A percentile compares a stretch with the other conserved stretches of the same genome.
Conservation (phyloP, 2,113 vertebrate genomes). For the Chascanopsetta lugubris region DNA sequence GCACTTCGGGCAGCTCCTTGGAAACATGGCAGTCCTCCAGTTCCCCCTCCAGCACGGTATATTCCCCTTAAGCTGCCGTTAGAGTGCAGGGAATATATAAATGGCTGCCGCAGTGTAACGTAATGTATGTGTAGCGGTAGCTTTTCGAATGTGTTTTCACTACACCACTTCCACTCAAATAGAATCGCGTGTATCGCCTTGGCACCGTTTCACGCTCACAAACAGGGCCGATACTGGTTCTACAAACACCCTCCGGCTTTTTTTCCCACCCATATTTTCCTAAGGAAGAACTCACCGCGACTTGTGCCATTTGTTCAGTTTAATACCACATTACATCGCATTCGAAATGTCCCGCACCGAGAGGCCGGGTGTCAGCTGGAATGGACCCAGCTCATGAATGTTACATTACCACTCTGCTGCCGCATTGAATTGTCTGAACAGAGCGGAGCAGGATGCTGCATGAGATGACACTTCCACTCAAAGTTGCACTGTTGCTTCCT, state of each 20-base stretch:
- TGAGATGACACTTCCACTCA: not conserved
- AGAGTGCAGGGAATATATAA: conserved; percentile 22
- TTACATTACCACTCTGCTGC: not conserved
- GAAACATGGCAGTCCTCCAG: conserved; percentile 38
- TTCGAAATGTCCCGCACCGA: not conserved
- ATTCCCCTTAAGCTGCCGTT: conserved; percentile 5
- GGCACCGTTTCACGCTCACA: not conserved
- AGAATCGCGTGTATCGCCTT: not conserved
- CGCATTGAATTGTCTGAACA: not conserved
- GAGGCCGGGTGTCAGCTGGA: not conserved
- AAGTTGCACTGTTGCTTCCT: not conserved
- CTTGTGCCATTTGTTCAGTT: conserved; percentile 13
- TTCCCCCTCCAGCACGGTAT: conserved; percentile 16
- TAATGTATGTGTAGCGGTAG: not conserved
- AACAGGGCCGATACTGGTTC: conserved; percentile 22
- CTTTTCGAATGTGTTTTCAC: not conserved
- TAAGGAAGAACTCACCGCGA: conserved; percentile 9
- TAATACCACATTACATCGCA: not conserved
- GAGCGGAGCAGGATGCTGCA: not conserved
- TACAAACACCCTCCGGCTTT: not conserved
- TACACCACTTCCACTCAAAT: not conserved
- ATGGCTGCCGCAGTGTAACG: not conserved
- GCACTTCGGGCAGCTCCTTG: not conserved
- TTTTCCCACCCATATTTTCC: conserved; percentile 29
- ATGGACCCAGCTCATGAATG: conserved; percentile 2